A percentile compares a stretch with the other conserved stretches of the same genome.
phyloP scores from a whole-genome alignment of 2,888 invertebrate genomes.

The Dusona sp. region DNA sequence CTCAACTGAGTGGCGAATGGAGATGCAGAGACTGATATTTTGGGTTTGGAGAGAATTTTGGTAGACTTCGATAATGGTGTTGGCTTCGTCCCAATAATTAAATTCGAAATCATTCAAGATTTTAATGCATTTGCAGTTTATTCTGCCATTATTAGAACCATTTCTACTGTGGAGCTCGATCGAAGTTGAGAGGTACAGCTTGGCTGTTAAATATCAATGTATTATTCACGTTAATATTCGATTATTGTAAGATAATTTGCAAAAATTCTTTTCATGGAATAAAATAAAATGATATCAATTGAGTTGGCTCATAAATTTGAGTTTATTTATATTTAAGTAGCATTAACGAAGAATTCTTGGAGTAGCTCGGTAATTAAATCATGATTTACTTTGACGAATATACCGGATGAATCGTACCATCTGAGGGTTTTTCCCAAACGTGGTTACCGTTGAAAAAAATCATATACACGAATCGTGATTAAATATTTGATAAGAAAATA shows the following conservation, averaged over 20 bases:
- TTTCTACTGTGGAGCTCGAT: too few relatives aligned
- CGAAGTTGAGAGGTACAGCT: too few relatives aligned
- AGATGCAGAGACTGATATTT: too few relatives aligned
- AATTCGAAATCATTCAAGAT: too few relatives aligned
- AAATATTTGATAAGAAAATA: slow-evolving; percentile 37
- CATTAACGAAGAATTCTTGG: not conserved
- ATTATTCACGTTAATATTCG: too few relatives aligned
- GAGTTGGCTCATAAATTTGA: not conserved
- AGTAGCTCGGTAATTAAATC: slow-evolving; percentile 1
- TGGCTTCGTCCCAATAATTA: too few relatives aligned
- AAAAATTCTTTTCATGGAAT: not conserved
- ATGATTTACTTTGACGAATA: slow-evolving; percentile 7
- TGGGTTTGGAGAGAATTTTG: too few relatives aligned
- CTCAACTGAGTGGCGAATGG: too few relatives aligned
- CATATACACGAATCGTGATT: slow-evolving; percentile 19
- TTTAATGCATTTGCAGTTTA: too few relatives aligned
- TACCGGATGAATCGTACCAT: slow-evolving; percentile 6
- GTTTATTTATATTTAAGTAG: not conserved
- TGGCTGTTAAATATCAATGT: too few relatives aligned
- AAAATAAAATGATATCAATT: not conserved
- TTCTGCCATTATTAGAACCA: too few relatives aligned
- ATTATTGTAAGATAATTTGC: not conserved
- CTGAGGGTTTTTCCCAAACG: slow-evolving; percentile 27
- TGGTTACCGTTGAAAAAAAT: not conserved
- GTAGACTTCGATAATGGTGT: too few relatives aligned